A percentile compares a stretch with the other conserved stretches of the same genome.
These are phyloP conservation scores for Trichonephila clavipes DNA, from an alignment of 1,140 invertebrate genomes.

Conservation along the genomic window DNA sequence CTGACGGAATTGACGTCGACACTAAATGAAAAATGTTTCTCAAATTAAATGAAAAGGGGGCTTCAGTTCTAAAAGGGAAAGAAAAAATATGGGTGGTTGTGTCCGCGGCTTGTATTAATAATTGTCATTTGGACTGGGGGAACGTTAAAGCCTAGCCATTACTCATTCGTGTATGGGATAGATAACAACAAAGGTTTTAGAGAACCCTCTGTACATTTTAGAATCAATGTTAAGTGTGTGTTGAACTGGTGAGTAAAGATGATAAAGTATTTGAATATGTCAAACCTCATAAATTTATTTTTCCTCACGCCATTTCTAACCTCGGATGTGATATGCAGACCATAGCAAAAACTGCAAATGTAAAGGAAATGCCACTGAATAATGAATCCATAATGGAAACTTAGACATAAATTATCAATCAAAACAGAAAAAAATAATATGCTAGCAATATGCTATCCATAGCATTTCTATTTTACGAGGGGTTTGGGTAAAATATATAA, in stretches of 20 bases:
- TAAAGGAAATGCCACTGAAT: no score
- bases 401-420: no score
- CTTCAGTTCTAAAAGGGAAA: neutral
- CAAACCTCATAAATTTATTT: neutral
- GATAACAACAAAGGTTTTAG: slow-evolving; percentile 5
- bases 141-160: slow-evolving; percentile 51
- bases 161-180: slow-evolving; percentile 36
- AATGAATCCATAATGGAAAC: no score
- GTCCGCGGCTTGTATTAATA: slow-evolving; percentile 58
- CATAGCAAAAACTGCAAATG: no score
- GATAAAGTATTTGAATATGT: slow-evolving; percentile 32
- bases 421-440: no score
- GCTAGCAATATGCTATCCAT: no score
- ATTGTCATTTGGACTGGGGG: slow-evolving; percentile 56
- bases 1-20: slow-evolving; percentile 50
- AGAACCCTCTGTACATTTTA: neutral
- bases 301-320: slow-evolving; percentile 21
- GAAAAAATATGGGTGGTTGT: neutral
- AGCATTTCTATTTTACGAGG: no score
- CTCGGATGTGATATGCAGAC: neutral
- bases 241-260: neutral
- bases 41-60: slow-evolving; percentile 59
- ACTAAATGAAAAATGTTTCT: slow-evolving; percentile 69
- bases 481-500: no score
- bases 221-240: slow-evolving; percentile 42